Evolutionary conservation across 2,113 vertebrate genomes (phyloP).

Genomic region (Pagrus major): DNA sequence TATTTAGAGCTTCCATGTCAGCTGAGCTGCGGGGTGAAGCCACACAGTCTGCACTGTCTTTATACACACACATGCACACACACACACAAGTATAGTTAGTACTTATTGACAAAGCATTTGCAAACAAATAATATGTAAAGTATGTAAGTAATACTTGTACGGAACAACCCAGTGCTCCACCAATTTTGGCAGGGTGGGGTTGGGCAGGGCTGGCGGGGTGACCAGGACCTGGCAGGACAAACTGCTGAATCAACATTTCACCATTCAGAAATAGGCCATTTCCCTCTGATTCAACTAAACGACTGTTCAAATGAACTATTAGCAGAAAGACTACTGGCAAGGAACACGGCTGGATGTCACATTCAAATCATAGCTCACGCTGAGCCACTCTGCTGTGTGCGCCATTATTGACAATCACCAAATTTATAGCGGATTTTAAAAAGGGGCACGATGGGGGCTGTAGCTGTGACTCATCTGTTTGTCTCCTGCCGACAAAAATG

Average conservation of each 20-base stretch:
- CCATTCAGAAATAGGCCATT: neutral
- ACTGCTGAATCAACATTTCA: constrained; percentile 23
- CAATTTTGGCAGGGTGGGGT: constrained; percentile 13
- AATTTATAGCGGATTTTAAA: neutral
- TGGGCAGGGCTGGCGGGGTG: constrained; percentile 16
- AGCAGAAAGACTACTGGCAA: neutral
- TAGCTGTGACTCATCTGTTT: neutral
- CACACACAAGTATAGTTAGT: constrained; percentile 6
- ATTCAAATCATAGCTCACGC: neutral
- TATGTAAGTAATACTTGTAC: constrained; percentile 8
- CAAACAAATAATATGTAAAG: neutral
- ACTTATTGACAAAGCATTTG: constrained; percentile 14
- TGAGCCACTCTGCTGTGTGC: neutral
- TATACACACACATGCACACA: constrained; percentile 21
- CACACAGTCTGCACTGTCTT: constrained; percentile 21
- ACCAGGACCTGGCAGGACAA: constrained; percentile 4
- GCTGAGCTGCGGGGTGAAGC: constrained; percentile 61
- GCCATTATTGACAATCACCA: neutral
- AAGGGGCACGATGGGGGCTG: neutral
- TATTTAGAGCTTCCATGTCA: constrained; percentile 72
- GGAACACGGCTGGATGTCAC: neutral
- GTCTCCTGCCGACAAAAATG: constrained; percentile 23
- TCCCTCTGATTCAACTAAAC: neutral
- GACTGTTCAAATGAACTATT: constrained; percentile 1
- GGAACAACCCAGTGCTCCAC: neutral